Conservation (phyloP, 2,113 vertebrate species). For the Eleginops maclovinus region DNA sequence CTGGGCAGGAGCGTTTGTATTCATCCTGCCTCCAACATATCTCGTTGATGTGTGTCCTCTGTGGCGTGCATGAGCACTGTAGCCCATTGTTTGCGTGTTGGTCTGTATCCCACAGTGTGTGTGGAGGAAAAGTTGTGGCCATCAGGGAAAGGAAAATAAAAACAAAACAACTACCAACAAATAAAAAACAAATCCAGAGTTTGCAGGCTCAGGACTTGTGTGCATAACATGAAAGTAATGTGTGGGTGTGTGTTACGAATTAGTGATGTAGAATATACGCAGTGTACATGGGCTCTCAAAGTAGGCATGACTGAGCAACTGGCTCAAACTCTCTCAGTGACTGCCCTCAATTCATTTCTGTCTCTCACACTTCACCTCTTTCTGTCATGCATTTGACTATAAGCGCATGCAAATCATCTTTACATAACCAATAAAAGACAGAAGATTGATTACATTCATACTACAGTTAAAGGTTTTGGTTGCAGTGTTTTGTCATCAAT, state of each 20-base stretch:
- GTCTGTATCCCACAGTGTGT: constrained; percentile 2
- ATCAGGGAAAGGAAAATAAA: constrained; percentile 34
- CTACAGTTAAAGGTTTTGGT: background rate
- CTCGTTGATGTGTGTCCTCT: constrained; percentile 50
- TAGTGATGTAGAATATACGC: constrained; percentile 56
- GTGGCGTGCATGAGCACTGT: constrained; percentile 12
- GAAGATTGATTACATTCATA: background rate
- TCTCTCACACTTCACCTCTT: background rate
- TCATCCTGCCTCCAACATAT: constrained; percentile 47
- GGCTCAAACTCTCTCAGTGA: constrained; percentile 15
- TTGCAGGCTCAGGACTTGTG: constrained; percentile 11
- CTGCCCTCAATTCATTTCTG: constrained; percentile 12
- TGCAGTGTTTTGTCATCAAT: background rate
- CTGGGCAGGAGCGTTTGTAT: constrained; percentile 23
- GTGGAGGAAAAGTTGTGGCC: background rate
- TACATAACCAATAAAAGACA: background rate
- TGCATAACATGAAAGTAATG: constrained; percentile 15
- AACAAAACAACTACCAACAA: constrained; percentile 13
- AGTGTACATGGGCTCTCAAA: constrained; percentile 37
- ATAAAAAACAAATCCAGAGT: constrained; percentile 34
- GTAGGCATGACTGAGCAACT: constrained; percentile 59
- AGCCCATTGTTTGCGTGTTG: constrained; percentile 19
- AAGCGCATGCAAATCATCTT: background rate
- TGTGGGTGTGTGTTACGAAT: constrained; percentile 45
- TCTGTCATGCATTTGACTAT: background rate